These are phyloP conservation scores for Acropora tenuis DNA, from an alignment of 64 coral and sea anemone species.

Conservation along the genomic window DNA sequence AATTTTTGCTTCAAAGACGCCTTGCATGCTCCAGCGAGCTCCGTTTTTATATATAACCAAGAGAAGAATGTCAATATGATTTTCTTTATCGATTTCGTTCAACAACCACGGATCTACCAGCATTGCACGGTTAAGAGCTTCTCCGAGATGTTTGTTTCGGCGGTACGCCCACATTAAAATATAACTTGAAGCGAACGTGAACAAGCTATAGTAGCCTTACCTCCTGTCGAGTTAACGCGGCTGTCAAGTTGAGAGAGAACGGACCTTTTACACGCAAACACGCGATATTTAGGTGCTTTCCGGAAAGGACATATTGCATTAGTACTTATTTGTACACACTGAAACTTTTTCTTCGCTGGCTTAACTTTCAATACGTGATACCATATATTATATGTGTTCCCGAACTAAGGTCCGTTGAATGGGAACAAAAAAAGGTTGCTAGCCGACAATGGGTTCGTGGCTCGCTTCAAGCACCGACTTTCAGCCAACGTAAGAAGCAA, in stretches of 20 bases:
- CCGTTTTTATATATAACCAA: too few relatives aligned
- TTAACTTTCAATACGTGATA: constrained; percentile 50
- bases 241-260: neutral
- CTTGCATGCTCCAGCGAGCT: neutral
- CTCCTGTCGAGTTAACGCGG: constrained; percentile 4
- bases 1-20: neutral
- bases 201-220: neutral
- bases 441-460: neutral
- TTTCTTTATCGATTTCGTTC: neutral
- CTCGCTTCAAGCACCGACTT: neutral
- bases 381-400: constrained; percentile 57
- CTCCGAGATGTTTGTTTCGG: constrained; percentile 67
- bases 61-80: neutral
- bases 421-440: constrained; percentile 53
- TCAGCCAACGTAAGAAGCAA: neutral
- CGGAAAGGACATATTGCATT: neutral
- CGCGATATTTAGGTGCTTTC: constrained; percentile 48
- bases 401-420: constrained; percentile 19
- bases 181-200: constrained; percentile 40
- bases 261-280: neutral
- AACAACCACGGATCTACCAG: constrained; percentile 31
- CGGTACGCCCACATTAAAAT: constrained; percentile 81
- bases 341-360: neutral
- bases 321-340: neutral
- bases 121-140: constrained; percentile 45